phyloP scores from a whole-genome alignment of 2,113 vertebrate genomes.

The Coregonus clupeaformis region DNA sequence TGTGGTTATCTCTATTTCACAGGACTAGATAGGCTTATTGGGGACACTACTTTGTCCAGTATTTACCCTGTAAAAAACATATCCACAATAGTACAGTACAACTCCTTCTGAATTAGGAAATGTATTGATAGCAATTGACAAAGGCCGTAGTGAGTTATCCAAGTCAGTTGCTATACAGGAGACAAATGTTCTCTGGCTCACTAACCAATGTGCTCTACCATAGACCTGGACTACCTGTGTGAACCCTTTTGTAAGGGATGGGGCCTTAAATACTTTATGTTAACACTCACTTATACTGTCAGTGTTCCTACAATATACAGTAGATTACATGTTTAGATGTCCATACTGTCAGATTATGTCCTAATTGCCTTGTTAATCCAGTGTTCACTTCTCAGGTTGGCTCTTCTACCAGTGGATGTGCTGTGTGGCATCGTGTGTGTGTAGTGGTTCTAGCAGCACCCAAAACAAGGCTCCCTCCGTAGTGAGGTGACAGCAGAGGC shows the following conservation, averaged over 20 bases:
- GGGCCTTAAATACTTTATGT: no score
- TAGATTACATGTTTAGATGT: no score
- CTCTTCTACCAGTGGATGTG: neutral
- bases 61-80: neutral
- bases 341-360: neutral
- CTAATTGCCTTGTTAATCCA: constrained; percentile 22
- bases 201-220: neutral
- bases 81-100: neutral
- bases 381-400: constrained; percentile 4
- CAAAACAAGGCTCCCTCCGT: constrained; percentile 58
- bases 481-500: constrained; percentile 62
- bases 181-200: neutral
- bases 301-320: no score
- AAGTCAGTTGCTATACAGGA: neutral
- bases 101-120: neutral
- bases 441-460: constrained; percentile 30
- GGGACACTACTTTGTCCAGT: neutral
- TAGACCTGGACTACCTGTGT: constrained; percentile 9
- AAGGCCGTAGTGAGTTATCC: neutral
- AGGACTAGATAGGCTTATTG: neutral
- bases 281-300: no score
- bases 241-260: no score
- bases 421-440: neutral
- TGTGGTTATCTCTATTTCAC: constrained; percentile 28
- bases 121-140: neutral